Base-by-base conservation (phyloP, 2,797 vertebrate genomes). In the Arctocebus calabarensis region DNA sequence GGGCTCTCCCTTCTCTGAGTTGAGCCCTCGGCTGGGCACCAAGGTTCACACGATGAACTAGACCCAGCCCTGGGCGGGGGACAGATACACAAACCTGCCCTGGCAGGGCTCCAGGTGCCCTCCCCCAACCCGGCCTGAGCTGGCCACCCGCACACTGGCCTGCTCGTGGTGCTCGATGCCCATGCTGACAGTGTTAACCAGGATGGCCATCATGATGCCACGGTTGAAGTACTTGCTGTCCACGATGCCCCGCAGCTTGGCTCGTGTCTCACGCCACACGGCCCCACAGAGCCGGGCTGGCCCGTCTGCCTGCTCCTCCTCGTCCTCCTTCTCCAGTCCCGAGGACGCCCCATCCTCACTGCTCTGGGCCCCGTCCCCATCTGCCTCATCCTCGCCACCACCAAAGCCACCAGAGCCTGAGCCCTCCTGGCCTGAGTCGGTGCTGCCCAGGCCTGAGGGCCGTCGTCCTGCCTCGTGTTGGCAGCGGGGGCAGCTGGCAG, bases 221-320 rank as follows among this genome's bases (percentile, higher is more conserved):
- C 99, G 98, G 98, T 99, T 99, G 98, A 99, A 99, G 98, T 99
- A 99, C 94, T 99, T 99, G 99, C 99, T 99, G 98, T 99, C 99
- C 97, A 99, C 99, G 45, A 99, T 99, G 93, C 99, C 99, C 98
- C 99, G 98, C 48, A 99, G 98, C 95, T 99, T 99, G 95, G 98
- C 98, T 25, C 99, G 98, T 25, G 99, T 99, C 96, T 98, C 98
- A 5, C 98, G 98, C 99, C 99, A 99, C 64, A 99, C 22, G 23
- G 98, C 98, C 73, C 95, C 98, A 29, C 99, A 99, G 52, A 99
- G 94, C 75, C 98, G 95, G 91, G 98, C 62, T 0, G 97, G 77
- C 14, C 97, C 77, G 3, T 98, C 97, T 91, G 98, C 37, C 96
- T 98, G 98, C 68, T 98, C 98, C 74, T 98, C 98, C 97, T 20